Base-by-base conservation (phyloP, 2,113 vertebrate species). In the Euleptes europaea region DNA sequence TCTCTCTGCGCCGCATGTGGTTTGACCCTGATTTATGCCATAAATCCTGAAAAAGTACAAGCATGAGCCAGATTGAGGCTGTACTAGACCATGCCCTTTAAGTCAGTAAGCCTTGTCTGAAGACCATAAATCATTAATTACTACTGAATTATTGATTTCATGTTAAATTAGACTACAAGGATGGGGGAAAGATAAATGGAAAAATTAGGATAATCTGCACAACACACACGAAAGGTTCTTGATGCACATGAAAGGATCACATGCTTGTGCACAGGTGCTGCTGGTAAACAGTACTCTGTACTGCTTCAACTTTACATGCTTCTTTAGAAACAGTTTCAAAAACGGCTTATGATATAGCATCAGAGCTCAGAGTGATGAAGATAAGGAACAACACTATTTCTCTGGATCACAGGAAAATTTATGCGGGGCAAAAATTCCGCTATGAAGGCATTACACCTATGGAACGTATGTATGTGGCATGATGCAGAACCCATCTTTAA, bases 11-110 rank as follows among this genome's bases (percentile, higher is more conserved):
- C 57, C 26, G 21, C 57, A 60, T 23, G 1, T 81, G 40, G 84
- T 74, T 17, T 92, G 88, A 38, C 71, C 7, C 78, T 79, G 57
- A 65, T 26, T 42, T 31, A 65, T 13, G 17, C 2, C 38, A 23
- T 38, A 66, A 79, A 66, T 19, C 28, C 65, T 19, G 28, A 65
- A 7, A 38, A 83, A 4, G 35, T 12, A 28, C 60, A 38, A 66
- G 10, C 66, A 19, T 40, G 2, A 84, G 8, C 4, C 28, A 31
- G 10, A 69, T 66, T 49, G 28, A 84, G 74, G 82, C 47, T 14
- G 4, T 74, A 85, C 73, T 81, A 83, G 85, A 71, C 66, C 82
- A 5, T 80, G 35, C 23, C 38, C 79, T 86, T 44, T n/a, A 84
- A 83, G 3, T 79, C 3, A 40, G 85, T 0, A 5, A 84, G 35